Conservation (phyloP, 1,140 invertebrate genomes). For the Drosophila lacteicornis region DNA sequence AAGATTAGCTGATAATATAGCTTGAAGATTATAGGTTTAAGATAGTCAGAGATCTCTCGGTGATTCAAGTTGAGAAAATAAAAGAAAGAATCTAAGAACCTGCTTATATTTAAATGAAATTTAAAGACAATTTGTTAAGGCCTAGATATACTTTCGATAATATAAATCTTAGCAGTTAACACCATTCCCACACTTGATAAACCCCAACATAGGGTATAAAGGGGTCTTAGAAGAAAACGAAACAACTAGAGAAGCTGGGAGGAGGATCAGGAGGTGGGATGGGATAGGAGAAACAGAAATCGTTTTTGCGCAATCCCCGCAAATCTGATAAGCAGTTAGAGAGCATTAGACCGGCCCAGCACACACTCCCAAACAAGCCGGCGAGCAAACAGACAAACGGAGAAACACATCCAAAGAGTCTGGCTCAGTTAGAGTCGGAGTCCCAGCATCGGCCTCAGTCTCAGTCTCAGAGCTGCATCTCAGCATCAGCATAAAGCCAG, state of each 20-base stretch:
- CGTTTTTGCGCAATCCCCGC: slow-evolving; percentile 75
- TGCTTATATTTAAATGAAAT: background rate
- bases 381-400: slow-evolving; percentile 42
- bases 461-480: slow-evolving; percentile 8
- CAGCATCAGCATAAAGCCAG: slow-evolving; percentile 62
- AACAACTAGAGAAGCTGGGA: slow-evolving; percentile 6
- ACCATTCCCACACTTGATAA: background rate
- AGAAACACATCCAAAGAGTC: slow-evolving; percentile 46
- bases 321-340: slow-evolving; percentile 81
- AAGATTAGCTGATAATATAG: background rate
- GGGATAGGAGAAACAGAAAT: slow-evolving; percentile 56
- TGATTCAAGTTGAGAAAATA: background rate
- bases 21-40: background rate
- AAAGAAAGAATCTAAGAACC: background rate
- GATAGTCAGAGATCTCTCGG: background rate
- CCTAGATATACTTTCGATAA: background rate
- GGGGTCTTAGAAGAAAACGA: slow-evolving; percentile 26
- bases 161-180: background rate
- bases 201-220: slow-evolving; percentile 23
- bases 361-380: slow-evolving; percentile 46
- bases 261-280: slow-evolving; percentile 24
- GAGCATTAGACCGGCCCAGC: slow-evolving; percentile 67
- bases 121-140: background rate
- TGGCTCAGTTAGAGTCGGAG: slow-evolving; percentile 30
- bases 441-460: slow-evolving; percentile 28